A percentile compares a stretch with the other conserved stretches of the same genome.
These are phyloP conservation scores for Onychomys torridus DNA, from an alignment of 2,797 vertebrate species.

Conservation along the genomic window DNA sequence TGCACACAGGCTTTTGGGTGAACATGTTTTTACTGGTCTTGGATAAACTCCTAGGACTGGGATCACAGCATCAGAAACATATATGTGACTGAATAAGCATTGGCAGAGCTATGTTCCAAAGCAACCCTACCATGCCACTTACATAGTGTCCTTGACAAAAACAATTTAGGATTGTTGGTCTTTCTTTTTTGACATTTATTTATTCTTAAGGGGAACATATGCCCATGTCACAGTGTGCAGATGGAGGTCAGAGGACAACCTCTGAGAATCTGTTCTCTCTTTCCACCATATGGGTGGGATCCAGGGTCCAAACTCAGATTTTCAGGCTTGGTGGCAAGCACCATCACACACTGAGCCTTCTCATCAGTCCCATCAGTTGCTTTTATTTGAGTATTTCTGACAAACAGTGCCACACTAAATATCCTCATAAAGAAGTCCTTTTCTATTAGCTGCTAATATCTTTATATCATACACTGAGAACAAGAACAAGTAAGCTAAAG, in stretches of 20 bases:
- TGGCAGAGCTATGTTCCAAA: constrained; percentile 21
- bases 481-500: background rate
- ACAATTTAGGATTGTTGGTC: background rate
- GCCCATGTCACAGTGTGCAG: background rate
- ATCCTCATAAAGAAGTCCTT: background rate
- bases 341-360: background rate
- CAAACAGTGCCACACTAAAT: background rate
- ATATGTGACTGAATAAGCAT: background rate
- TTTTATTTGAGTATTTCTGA: constrained; percentile 13
- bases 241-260: background rate
- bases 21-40: background rate
- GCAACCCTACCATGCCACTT: background rate
- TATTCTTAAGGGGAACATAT: background rate
- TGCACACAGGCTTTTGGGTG: background rate
- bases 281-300: background rate
- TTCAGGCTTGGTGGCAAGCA: background rate
- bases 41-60: background rate
- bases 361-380: background rate
- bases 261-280: background rate
- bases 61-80: background rate
- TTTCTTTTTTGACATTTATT: background rate
- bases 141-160: background rate
- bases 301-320: background rate
- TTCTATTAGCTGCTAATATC: background rate
- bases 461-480: background rate